Conservation (phyloP, 2,888 invertebrate species). For the Deilephila elpenor region DNA sequence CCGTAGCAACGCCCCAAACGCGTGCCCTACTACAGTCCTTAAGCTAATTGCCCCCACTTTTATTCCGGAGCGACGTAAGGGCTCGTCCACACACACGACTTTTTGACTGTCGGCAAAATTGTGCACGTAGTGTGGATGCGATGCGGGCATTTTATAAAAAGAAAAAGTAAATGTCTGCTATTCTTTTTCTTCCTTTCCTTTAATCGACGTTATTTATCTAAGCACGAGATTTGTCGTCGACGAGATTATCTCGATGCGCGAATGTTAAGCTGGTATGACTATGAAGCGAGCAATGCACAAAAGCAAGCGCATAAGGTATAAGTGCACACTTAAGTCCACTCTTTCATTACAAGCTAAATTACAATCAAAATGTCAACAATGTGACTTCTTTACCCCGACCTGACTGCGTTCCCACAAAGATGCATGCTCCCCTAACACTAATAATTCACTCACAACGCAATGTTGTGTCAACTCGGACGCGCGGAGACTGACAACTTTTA, state of each 20-base stretch:
- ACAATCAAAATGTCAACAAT: no score
- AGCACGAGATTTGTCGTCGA: no score
- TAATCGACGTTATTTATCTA: no score
- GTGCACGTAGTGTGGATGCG: background rate
- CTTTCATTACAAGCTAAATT: no score
- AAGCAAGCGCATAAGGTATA: no score
- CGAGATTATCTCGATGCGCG: no score
- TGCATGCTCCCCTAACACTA: background rate
- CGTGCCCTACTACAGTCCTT: slow-evolving; percentile 24
- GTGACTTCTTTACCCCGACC: no score
- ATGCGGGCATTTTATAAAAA: background rate
- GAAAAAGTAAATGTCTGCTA: no score
- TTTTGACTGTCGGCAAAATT: background rate
- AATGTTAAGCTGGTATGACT: no score
- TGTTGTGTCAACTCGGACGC: background rate
- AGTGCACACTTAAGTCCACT: no score
- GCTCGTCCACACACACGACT: background rate
- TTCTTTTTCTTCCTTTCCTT: no score
- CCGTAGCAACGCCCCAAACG: slow-evolving; percentile 20
- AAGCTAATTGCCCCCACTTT: slow-evolving; percentile 24
- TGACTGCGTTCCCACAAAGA: background rate
- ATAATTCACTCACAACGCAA: background rate
- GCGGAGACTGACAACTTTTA: background rate
- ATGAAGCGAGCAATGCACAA: no score
- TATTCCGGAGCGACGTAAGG: slow-evolving; percentile 3